Conservation (phyloP, 2,113 vertebrate species). For the Nerophis lumbriciformis region DNA sequence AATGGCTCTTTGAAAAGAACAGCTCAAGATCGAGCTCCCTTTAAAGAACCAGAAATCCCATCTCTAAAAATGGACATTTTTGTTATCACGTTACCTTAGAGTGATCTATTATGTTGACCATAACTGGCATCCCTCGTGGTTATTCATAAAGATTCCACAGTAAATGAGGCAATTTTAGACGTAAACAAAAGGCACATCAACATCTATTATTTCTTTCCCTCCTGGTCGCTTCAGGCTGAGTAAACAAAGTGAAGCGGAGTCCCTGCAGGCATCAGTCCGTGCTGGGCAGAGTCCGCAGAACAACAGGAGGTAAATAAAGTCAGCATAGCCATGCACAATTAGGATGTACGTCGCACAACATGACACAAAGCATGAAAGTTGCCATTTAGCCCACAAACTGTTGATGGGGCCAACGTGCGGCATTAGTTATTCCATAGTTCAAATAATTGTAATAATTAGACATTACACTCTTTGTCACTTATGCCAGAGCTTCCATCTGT, state of each 20-base stretch:
- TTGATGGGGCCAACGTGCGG: too few relatives aligned
- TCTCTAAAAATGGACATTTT: too few relatives aligned
- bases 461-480: too few relatives aligned
- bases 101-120: neutral
- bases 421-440: too few relatives aligned
- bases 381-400: too few relatives aligned
- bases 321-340: neutral
- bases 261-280: conserved; percentile 15
- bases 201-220: conserved; percentile 10
- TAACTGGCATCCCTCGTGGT: neutral
- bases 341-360: too few relatives aligned
- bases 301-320: neutral
- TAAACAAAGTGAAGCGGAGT: conserved; percentile 17
- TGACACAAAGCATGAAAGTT: too few relatives aligned
- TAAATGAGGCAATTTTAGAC: neutral
- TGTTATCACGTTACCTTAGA: neutral
- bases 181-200: neutral
- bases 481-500: too few relatives aligned
- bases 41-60: too few relatives aligned
- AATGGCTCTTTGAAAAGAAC: too few relatives aligned
- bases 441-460: too few relatives aligned
- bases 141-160: conserved; percentile 1
- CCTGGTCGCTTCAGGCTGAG: conserved; percentile 12
- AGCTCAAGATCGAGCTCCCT: too few relatives aligned
- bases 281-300: conserved; percentile 2